Percentiles rank a stretch among this genome's conserved stretches.
Conservation (phyloP, 2,113 vertebrate species). For the Dicentrarchus labrax region DNA sequence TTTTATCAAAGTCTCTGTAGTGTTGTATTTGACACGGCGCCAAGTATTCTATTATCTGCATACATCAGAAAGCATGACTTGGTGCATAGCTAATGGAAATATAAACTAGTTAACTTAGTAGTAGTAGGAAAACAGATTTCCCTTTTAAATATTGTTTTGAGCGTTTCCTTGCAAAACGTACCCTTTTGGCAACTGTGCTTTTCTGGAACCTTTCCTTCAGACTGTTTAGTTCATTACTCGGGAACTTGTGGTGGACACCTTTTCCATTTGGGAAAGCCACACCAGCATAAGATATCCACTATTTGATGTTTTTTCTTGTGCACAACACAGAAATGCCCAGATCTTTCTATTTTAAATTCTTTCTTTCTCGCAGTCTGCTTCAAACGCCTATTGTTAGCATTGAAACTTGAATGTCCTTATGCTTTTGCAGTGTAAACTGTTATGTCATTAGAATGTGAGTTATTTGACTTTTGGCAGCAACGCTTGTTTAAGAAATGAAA, state of each 20-base stretch:
- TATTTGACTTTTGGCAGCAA: constrained; percentile 15
- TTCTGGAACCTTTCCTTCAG: neutral
- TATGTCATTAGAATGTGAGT: constrained; percentile 19
- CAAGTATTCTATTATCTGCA: neutral
- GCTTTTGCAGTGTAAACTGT: constrained; percentile 1
- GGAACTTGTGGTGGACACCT: neutral
- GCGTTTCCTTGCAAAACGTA: neutral
- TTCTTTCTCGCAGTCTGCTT: neutral
- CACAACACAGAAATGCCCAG: neutral
- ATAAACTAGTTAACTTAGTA: neutral
- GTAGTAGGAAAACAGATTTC: neutral
- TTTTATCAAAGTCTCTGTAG: neutral
- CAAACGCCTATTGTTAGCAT: neutral
- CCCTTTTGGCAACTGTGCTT: neutral
- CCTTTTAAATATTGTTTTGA: neutral
- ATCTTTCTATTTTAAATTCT: neutral
- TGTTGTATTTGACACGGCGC: neutral
- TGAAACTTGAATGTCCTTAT: neutral
- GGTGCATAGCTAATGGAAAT: constrained; percentile 12
- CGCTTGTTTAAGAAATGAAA: constrained; percentile 27
- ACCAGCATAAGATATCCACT: neutral
- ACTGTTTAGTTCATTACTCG: neutral
- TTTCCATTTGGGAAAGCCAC: neutral
- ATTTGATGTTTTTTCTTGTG: neutral
- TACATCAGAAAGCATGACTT: neutral